These are phyloP conservation scores for Kryptopterus vitreolus DNA, from an alignment of 2,797 vertebrate species.

Conservation along the genomic window DNA sequence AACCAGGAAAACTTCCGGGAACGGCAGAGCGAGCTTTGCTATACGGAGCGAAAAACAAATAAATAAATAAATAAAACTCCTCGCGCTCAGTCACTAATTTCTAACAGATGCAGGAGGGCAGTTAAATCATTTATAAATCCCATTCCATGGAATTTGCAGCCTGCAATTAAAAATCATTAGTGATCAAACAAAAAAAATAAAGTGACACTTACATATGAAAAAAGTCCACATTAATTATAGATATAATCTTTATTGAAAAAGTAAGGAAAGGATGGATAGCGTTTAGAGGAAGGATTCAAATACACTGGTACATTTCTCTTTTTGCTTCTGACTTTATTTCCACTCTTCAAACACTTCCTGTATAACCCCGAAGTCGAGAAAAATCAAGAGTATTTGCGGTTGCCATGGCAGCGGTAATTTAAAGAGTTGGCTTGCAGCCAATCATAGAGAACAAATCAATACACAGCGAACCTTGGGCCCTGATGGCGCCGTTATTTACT, in stretches of 20 bases:
- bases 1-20: slow-evolving; percentile 65
- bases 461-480: slow-evolving; percentile 60
- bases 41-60: slow-evolving; percentile 41
- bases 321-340: slow-evolving; percentile 50
- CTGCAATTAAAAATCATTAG: slow-evolving; percentile 78
- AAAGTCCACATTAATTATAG: slow-evolving; percentile 61
- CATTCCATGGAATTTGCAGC: slow-evolving; percentile 69
- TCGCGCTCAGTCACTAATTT: slow-evolving; percentile 65
- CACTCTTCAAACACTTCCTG: slow-evolving; percentile 46
- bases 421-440: slow-evolving; percentile 72
- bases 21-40: slow-evolving; percentile 46
- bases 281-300: slow-evolving; percentile 50
- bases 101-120: slow-evolving; percentile 67
- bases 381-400: slow-evolving; percentile 59
- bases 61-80: no score
- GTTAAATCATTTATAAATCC: slow-evolving; percentile 76
- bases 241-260: slow-evolving; percentile 52
- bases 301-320: no score
- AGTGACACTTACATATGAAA: slow-evolving; percentile 65
- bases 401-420: slow-evolving; percentile 77
- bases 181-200: slow-evolving; percentile 79
- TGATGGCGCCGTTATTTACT: slow-evolving; percentile 78
- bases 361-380: slow-evolving; percentile 49
- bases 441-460: slow-evolving; percentile 72
- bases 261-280: slow-evolving; percentile 60